Base-by-base conservation (phyloP, 2,113 vertebrate genomes). In the Patagioenas fasciata region DNA sequence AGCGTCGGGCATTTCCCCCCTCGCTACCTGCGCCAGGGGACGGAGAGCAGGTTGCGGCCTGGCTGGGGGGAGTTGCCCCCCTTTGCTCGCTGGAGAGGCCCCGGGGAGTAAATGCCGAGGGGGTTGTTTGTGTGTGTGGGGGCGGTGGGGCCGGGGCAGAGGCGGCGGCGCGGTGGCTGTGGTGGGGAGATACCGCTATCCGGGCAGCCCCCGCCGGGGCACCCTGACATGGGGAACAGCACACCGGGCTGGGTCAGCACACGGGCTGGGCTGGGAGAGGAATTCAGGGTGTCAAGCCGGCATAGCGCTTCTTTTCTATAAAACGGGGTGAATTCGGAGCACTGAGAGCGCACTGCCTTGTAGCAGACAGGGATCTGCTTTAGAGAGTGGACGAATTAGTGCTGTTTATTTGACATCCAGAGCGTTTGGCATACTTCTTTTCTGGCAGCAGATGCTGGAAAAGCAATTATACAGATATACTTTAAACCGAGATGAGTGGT, bases 271-370 rank as follows among this genome's bases (percentile, higher is more conserved):
- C 4, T 8, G 26, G 32, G 40, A 18, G 28, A 10, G 20, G 5
- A 25, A 0, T 28, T 25, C 11, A 6, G 4, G 36, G 25, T 16
- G 10, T 31, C 38, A 6, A 1, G 19, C 3, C 21, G 24, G 3
- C 6, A 0, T 19, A 8, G 6, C 4, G 3, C 7, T 32, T 3
- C 28, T 60, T 38, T 54, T 12, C 0, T 21, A 1, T 32, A 13
- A 64, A 32, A 4, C 9, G 1, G 14, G 8, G 17, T 53, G 4
- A 66, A 44, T 77, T 73, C 28, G 23, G 77, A 58, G 47, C 25
- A 1, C 14, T 6, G 5, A 1, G 44, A 17, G 34, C 6, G 1
- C 32, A 8, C 18, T 57, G 34, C 40, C 34, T 53, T 67, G 42
- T 32, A 9, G 34, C 6, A 40, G 60, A 3, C 0, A 0, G 31